Percentiles rank a stretch among this genome's conserved stretches.
Conservation (phyloP, 2,888 invertebrate genomes). For the Bellardia bayeri region DNA sequence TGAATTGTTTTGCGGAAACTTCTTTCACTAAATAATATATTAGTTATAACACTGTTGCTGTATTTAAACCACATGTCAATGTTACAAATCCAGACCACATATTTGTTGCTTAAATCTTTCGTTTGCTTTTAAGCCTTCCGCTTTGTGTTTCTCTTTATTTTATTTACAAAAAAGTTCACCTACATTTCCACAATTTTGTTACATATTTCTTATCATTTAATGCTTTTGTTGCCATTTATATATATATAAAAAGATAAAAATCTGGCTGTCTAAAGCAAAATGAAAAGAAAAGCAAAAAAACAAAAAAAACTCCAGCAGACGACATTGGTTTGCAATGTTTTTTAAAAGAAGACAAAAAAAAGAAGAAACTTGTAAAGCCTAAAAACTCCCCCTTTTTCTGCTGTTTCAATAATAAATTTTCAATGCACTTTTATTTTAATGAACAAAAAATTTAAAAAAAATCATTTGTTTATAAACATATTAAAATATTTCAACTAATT, state of each 20-base stretch:
- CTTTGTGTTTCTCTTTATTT: slow-evolving; percentile 6
- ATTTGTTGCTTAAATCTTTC: slow-evolving; percentile 28
- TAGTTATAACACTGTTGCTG: no score
- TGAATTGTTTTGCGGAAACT: no score
- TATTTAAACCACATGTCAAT: not conserved
- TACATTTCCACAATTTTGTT: slow-evolving; percentile 59
- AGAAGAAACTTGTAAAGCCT: not conserved
- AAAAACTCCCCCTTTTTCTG: not conserved
- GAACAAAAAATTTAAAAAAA: not conserved
- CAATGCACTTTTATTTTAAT: slow-evolving; percentile 17
- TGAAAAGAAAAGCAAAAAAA: not conserved
- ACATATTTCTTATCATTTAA: slow-evolving; percentile 41
- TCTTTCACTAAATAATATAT: not conserved
- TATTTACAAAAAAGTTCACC: slow-evolving; percentile 58
- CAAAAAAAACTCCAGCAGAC: slow-evolving; percentile 21
- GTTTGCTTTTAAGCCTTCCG: slow-evolving; percentile 4
- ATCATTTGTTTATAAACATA: slow-evolving; percentile 37
- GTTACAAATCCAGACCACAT: not conserved
- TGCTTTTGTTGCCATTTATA: not conserved
- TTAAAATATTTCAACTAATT: slow-evolving; percentile 11
- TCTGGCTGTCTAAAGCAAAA: slow-evolving; percentile 4
- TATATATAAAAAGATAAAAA: slow-evolving; percentile 24
- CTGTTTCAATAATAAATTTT: slow-evolving; percentile 14
- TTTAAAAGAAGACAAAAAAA: slow-evolving; percentile 6
- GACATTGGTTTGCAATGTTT: slow-evolving; percentile 49